Evolutionary conservation across 2,113 vertebrate genomes (phyloP).

Genomic region (Pituophis catenifer): DNA sequence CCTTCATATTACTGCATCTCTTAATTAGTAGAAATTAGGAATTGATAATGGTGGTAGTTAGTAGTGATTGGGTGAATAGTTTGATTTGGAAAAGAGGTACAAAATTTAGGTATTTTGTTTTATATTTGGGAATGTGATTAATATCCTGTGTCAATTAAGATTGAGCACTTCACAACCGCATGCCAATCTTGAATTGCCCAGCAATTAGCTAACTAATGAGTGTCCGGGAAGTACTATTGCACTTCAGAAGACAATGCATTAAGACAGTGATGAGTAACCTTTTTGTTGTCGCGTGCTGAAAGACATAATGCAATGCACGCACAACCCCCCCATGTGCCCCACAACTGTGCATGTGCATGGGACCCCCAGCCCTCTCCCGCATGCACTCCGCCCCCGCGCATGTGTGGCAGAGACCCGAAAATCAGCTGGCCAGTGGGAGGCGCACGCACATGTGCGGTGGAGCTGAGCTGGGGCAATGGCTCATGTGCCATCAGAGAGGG

Average conservation of each 20-base stretch:
- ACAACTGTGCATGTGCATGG: too few relatives aligned
- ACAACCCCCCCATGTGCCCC: too few relatives aligned
- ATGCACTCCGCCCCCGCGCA: too few relatives aligned
- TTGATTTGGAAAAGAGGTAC: neutral
- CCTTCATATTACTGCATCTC: neutral
- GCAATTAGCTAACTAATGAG: neutral
- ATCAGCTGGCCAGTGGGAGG: too few relatives aligned
- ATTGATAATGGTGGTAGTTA: neutral
- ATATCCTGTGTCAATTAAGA: neutral
- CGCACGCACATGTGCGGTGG: too few relatives aligned
- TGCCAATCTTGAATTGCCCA: neutral
- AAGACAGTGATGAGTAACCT: neutral
- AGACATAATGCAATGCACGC: too few relatives aligned
- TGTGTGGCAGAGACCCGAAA: too few relatives aligned
- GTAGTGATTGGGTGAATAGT: neutral
- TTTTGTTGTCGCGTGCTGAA: too few relatives aligned
- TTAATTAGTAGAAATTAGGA: neutral
- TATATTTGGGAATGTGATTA: neutral
- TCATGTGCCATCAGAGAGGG: too few relatives aligned
- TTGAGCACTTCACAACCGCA: neutral
- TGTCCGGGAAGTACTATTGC: neutral
- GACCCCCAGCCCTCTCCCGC: too few relatives aligned
- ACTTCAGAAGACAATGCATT: neutral
- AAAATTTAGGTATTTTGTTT: neutral
- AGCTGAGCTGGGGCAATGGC: too few relatives aligned